Evolutionary conservation across 2,113 vertebrate genomes (phyloP).

Genomic region (Motacilla tschutschensis): DNA sequence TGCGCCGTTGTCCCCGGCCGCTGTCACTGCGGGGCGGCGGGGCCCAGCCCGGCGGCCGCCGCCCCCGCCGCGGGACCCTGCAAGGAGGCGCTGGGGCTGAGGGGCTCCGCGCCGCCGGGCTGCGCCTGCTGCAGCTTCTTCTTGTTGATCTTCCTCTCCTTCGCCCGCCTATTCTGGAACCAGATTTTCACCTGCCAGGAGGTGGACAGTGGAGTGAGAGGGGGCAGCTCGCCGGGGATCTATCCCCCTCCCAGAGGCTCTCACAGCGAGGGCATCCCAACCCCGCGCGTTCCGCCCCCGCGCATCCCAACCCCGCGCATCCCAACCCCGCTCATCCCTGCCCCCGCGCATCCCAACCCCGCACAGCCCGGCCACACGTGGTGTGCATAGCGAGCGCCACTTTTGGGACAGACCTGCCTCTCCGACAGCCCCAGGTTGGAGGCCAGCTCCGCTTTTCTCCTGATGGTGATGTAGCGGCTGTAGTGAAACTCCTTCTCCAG

Average conservation of each 20-base stretch:
- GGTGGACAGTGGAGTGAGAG: not conserved
- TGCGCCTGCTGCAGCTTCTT: slow-evolving; percentile 77
- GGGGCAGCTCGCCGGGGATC: not conserved
- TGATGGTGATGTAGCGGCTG: slow-evolving; percentile 81
- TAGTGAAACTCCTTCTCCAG: slow-evolving; percentile 84
- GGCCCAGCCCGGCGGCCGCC: slow-evolving; percentile 39
- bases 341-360: not conserved
- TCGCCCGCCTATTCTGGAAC: slow-evolving; percentile 82
- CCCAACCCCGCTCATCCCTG: not conserved
- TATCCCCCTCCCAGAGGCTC: no score
- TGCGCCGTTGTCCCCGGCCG: not conserved
- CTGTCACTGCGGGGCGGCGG: slow-evolving; percentile 48
- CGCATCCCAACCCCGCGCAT: not conserved
- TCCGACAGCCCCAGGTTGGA: slow-evolving; percentile 80
- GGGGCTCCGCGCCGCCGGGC: slow-evolving; percentile 58
- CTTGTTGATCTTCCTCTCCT: slow-evolving; percentile 82
- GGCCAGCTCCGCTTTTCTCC: slow-evolving; percentile 81
- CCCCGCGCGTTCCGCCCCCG: not conserved
- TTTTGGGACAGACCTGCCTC: slow-evolving; percentile 72
- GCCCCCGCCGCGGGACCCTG: slow-evolving; percentile 56
- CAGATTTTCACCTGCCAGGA: slow-evolving; percentile 79
- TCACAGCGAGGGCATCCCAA: not conserved
- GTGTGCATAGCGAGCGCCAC: not conserved
- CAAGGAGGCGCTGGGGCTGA: slow-evolving; percentile 70
- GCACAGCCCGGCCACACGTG: not conserved